A percentile compares a stretch with the other conserved stretches of the same genome.
Evolutionary conservation across 2,888 invertebrate genomes (phyloP).

Genomic region (Heteromurus nitidus): DNA sequence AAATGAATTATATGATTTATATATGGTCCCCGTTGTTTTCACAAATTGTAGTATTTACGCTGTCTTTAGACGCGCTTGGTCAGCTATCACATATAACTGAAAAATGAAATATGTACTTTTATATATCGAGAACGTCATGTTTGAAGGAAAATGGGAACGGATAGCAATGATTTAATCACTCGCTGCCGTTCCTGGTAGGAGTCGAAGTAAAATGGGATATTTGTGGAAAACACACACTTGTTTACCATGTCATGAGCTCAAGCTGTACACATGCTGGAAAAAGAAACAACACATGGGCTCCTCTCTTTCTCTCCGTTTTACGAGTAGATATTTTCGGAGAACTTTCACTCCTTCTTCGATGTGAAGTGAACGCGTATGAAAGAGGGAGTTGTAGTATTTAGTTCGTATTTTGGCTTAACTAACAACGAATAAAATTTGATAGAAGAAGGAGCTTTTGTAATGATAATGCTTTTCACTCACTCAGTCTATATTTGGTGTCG

Average conservation of each 20-base stretch:
- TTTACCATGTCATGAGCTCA: not conserved
- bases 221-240: not conserved
- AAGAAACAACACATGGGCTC: not conserved
- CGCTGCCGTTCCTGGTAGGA: no score
- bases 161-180: not conserved
- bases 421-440: not conserved
- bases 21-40: not conserved
- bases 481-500: conserved; percentile 15
- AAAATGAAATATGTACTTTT: not conserved
- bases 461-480: not conserved
- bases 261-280: not conserved
- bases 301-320: not conserved
- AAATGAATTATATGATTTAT: no score
- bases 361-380: not conserved
- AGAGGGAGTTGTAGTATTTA: not conserved
- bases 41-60: not conserved
- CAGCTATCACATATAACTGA: not conserved
- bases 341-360: not conserved
- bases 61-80: not conserved
- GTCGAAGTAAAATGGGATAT: no score
- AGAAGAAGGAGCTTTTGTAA: not conserved
- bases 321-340: not conserved
- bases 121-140: no score
- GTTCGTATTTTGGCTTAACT: not conserved
- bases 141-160: not conserved